phyloP scores from a whole-genome alignment of 2,797 vertebrate species.

The Odontamblyopus rebecca region DNA sequence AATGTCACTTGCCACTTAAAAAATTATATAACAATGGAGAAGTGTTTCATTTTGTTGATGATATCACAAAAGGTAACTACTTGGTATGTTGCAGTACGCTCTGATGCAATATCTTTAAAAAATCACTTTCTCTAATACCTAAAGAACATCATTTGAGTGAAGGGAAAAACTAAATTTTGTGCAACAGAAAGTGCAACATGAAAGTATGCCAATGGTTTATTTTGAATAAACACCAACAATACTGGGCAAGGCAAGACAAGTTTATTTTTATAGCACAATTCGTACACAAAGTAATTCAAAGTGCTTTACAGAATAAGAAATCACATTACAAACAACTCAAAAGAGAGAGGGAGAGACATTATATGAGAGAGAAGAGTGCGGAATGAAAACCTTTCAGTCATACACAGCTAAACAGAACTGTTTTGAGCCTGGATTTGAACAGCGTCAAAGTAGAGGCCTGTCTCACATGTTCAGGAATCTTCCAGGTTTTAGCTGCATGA shows the following conservation, averaged over 20 bases:
- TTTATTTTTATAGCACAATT: no score
- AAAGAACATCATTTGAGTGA: not conserved
- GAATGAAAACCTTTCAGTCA: no score
- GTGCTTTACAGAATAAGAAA: no score
- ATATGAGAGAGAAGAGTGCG: no score
- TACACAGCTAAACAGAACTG: no score
- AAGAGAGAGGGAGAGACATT: no score
- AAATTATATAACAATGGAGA: constrained; percentile 17
- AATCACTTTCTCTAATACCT: not conserved
- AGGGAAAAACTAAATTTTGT: not conserved
- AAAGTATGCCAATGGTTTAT: not conserved
- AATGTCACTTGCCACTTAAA: constrained; percentile 44
- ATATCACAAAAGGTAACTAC: not conserved
- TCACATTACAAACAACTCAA: no score
- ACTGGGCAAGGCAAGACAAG: not conserved
- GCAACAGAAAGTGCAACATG: not conserved
- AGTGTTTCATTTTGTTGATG: not conserved
- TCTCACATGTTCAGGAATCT: no score
- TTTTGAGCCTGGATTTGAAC: no score
- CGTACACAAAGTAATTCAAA: no score
- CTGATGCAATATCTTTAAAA: not conserved
- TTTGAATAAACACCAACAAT: not conserved
- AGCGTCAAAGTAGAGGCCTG: no score
- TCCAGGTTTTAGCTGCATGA: no score
- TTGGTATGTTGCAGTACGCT: not conserved